Evolutionary conservation across 1,140 invertebrate genomes (phyloP), one percentile per base, ranked within the genome.

Genomic region (Drosophila nannoptera): DNA sequence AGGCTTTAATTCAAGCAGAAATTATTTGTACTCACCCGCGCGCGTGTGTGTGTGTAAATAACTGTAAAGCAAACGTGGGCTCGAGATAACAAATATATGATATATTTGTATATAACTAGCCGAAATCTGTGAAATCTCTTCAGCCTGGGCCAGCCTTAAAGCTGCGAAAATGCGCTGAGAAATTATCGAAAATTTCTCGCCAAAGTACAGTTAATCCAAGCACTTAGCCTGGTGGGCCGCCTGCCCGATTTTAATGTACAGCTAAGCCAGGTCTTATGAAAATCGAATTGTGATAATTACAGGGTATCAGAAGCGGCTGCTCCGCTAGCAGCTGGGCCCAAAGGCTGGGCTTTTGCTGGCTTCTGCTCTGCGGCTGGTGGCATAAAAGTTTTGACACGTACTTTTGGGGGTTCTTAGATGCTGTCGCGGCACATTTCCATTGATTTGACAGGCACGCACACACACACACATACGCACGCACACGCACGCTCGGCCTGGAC

Each of bases 351-450:
- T n/a, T n/a, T n/a, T n/a, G n/a, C n/a, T n/a, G n/a, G n/a, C n/a
- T n/a, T n/a, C n/a, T n/a, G n/a, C n/a, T n/a, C n/a, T n/a, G n/a
- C n/a, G n/a, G n/a, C n/a, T n/a, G n/a, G 43, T 36, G 60, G 32
- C 7, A 5, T 12, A 9, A 16, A 48, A 53, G 45, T 43, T 66
- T 48, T 64, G 67, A 56, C 76, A 75, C 59, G 58, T 77, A 61
- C 67, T 55, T 58, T 7, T 49, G 40, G n/a, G 12, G 45, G 22
- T 59, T 59, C 67, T 40, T 54, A 42, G 42, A 48, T 55, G 65
- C 70, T 81, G 73, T 77, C 77, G 67, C 52, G 77, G 62, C 69
- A 58, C 69, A 77, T 81, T 81, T 77, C 53, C 69, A 61, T 50
- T 68, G 78, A 77, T 70, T 77, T 81, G 77, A 53, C 42, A 42